Evolutionary conservation across 2,113 vertebrate species (phyloP), one percentile per base, ranked within the genome.

Genomic region (Melanerpes formicivorus): DNA sequence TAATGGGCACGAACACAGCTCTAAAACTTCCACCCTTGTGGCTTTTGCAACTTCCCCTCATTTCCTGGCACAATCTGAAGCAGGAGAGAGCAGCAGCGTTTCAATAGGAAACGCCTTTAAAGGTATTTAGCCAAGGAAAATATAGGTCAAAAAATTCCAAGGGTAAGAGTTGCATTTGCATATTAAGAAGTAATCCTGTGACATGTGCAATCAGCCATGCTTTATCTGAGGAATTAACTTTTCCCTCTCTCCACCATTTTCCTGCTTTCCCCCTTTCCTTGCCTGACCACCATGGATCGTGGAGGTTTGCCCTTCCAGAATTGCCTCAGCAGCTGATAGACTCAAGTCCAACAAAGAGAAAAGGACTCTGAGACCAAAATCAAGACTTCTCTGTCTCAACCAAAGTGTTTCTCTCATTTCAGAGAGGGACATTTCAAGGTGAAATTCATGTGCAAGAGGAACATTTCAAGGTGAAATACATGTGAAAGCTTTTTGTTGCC

Each of bases 1-100:
- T 96, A 95, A 94, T 95, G 92, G 84, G 80, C 86, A 93, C 80
- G 94, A 94, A 88, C 59, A 69, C 42, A 76, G 90, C 87, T 88
- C 56, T 88, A 29, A 93, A 96, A 90, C 71, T 88, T 93, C 58
- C 82, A 69, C 34, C 80, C 82, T 93, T 82, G 64, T 75, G 93
- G 86, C 80, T 89, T 92, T 92, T 94, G 79, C 60, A 88, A 91
- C 73, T 74, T 95, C 30, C 84, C 80, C 7, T 82, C 30, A 0
- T 90, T 90, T 82, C 73, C 86, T 37, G 40, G 85, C 40, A 95
- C 92, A 87, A 90, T 17, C 18, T 3, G 30, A 91, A 80, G 64
- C 8, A 15, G 54, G 25, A 15, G 50, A 23, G 25, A 27, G 54
- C 26, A 27, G 14, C 13, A 27, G 14, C 7, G 10, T 23, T 23